These are phyloP conservation scores for Cephus rjabovi DNA, from an alignment of 2,888 invertebrate species.

Conservation along the genomic window DNA sequence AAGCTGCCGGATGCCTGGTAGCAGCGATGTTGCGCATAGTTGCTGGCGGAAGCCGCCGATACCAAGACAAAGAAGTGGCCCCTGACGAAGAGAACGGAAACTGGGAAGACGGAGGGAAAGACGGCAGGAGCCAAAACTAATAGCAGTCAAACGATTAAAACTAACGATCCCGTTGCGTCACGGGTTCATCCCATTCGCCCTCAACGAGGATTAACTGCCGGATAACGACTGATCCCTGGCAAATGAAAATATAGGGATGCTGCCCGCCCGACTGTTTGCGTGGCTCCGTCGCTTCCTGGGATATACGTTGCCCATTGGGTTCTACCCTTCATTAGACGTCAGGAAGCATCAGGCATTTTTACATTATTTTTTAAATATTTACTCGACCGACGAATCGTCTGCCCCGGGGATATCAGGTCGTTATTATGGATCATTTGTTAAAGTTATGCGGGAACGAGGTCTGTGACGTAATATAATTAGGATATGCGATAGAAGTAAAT, in stretches of 20 bases:
- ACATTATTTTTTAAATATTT: not conserved
- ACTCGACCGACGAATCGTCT: not conserved
- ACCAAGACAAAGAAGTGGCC: conserved; percentile 5
- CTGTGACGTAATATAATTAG: not conserved
- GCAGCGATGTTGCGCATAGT: not conserved
- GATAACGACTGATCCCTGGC: conserved; percentile 38
- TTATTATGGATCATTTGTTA: not conserved
- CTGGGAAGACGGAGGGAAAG: not conserved
- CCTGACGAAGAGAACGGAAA: not conserved
- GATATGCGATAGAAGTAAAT: not conserved
- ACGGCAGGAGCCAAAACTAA: conserved; percentile 34
- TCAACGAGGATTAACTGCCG: conserved; percentile 41
- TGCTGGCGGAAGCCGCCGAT: conserved; percentile 7
- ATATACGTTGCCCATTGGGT: not conserved
- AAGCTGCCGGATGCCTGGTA: not conserved
- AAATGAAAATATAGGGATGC: conserved; percentile 18
- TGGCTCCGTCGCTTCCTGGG: not conserved
- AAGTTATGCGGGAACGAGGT: not conserved
- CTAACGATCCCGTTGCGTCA: conserved; percentile 45
- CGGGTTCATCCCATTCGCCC: conserved; percentile 32
- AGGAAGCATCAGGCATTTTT: not conserved
- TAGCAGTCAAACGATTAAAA: conserved; percentile 51
- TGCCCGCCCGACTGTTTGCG: conserved; percentile 1
- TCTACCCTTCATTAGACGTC: not conserved
- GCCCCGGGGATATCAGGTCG: not conserved